phyloP scores from a whole-genome alignment of 2,113 vertebrate genomes.

The Corythaeola cristata region DNA sequence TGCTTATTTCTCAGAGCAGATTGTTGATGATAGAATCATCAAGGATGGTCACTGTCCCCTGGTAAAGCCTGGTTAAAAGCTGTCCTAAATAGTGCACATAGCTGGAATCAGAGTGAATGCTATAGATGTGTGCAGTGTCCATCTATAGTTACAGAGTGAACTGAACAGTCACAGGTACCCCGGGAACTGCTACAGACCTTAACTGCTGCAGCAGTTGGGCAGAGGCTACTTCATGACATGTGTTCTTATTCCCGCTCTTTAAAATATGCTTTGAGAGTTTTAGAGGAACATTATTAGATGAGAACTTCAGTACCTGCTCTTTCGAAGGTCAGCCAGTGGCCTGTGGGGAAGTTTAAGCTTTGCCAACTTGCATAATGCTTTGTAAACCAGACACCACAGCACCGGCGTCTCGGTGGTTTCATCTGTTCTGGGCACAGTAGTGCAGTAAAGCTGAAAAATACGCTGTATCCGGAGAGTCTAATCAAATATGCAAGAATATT shows the following conservation, averaged over 20 bases:
- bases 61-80: neutral
- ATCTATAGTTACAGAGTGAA: neutral
- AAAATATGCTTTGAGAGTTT: neutral
- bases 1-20: neutral
- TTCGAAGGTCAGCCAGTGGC: neutral
- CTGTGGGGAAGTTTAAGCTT: neutral
- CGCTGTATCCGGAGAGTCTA: neutral
- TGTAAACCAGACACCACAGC: neutral
- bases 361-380: neutral
- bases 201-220: accelerated
- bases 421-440: neutral
- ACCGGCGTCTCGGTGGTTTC: neutral
- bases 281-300: neutral
- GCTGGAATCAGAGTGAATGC: neutral
- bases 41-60: neutral
- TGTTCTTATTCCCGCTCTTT: neutral
- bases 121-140: accelerated
- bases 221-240: neutral
- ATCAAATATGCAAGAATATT: neutral
- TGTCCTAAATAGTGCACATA: neutral
- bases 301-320: neutral
- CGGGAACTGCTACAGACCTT: neutral
- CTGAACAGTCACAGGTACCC: accelerated
- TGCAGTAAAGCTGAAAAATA: neutral
- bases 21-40: neutral